These are phyloP conservation scores for Cheilosia pagana DNA, from an alignment of 2,888 invertebrate species.

Conservation along the genomic window DNA sequence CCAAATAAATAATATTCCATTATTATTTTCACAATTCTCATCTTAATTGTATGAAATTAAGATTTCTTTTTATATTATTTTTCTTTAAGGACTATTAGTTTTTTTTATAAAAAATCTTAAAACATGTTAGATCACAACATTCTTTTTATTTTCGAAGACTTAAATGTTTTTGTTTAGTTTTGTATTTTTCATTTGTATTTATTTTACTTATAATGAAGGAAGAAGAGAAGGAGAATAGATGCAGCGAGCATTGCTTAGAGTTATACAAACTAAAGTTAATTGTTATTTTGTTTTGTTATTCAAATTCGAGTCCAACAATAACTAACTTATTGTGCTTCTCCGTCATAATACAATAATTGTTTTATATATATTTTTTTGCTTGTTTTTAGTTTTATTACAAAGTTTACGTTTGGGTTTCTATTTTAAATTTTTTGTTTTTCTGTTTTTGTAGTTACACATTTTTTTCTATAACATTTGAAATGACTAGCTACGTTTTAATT, in stretches of 20 bases:
- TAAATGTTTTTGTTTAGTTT: conserved; percentile 73
- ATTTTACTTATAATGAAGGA: conserved; percentile 76
- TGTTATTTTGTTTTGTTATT: conserved; percentile 51
- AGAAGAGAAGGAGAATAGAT: conserved; percentile 74
- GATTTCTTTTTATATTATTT: conserved; percentile 11
- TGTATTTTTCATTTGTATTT: conserved; percentile 67
- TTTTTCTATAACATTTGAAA: conserved; percentile 71
- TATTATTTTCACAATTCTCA: conserved; percentile 62
- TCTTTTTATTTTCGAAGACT: conserved; percentile 77
- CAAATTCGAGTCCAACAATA: conserved; percentile 75
- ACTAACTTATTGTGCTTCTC: conserved; percentile 71
- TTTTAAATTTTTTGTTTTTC: conserved; percentile 45
- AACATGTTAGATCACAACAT: conserved; percentile 72
- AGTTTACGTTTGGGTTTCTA: conserved; percentile 76
- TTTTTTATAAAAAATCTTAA: conserved; percentile 74
- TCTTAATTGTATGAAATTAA: conserved; percentile 74
- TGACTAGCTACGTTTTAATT: conserved; percentile 75
- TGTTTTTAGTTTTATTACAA: conserved; percentile 67
- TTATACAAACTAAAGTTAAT: conserved; percentile 72
- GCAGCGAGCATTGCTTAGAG: conserved; percentile 75
- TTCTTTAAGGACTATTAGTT: conserved; percentile 70
- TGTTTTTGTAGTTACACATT: conserved; percentile 65
- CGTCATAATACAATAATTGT: conserved; percentile 63
- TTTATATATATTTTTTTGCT: conserved; percentile 62
- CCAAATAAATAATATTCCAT: conserved; percentile 58